Base-by-base conservation (phyloP, 2,888 invertebrate species). In the Graphium colonna region DNA sequence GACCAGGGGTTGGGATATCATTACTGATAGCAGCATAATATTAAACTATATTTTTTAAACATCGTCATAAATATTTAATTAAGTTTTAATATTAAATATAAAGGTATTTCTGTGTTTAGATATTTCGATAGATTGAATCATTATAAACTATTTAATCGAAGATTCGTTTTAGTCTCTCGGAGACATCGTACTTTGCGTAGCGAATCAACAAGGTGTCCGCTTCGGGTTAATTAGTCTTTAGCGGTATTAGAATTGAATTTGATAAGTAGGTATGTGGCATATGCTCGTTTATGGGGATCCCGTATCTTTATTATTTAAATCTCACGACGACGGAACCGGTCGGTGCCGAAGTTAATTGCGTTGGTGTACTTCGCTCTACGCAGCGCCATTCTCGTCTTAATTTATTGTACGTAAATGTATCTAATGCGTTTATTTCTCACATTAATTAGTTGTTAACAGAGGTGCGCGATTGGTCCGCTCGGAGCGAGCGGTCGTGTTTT, bases 191-290 rank as follows among this genome's bases (percentile, higher is more conserved):
- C 8, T 13, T 17, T 51, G 44, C 54, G 51, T 28, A 55, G 21
- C 40, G 42, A 38, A 36, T 15, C 5, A 21, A 26, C 15, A 12
- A 18, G 7, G 8, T 1, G n/a, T 31, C 16, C 15, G 33, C 39
- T 15, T 1, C 1, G 33, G 1, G 33, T 9, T 31, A 31, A 54
- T 50, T 66, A 65, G 60, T 81, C 82, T 75, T 50, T 72, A 67
- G 59, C 66, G 60, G 67, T 68, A 77, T 74, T 79, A 79, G 77
- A 79, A 81, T 82, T 83, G 78, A 80, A 79, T 78, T 79, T 75
- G 80, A 79, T 80, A 85, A 83, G 81, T 79, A 79, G 79, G 79
- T 79, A 83, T 79, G 86, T 88, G 83, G 79, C 76, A 74, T 88
- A 85, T 85, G 85, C 78, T 80, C 77, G 79, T 86, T 85, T 84